phyloP scores from a whole-genome alignment of 2,113 vertebrate genomes.

The Chascanopsetta lugubris region DNA sequence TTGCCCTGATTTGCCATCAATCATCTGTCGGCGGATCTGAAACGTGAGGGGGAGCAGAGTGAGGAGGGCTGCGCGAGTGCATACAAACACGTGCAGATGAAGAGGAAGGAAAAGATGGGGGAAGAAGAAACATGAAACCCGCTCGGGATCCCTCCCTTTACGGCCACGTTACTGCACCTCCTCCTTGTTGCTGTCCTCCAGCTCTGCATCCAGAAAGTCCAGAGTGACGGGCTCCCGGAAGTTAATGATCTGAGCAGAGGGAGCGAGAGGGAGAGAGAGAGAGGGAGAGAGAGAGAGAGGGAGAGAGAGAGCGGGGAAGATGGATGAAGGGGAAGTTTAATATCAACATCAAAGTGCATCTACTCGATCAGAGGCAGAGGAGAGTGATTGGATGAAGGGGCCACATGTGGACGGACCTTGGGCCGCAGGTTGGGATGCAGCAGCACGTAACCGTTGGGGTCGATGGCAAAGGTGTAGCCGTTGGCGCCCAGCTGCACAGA shows the following conservation, averaged over 20 bases:
- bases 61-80: neutral
- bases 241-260: conserved; percentile 87
- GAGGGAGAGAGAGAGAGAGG: conserved; percentile 9
- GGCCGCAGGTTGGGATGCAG: conserved; percentile 97
- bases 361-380: neutral
- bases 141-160: neutral
- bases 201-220: conserved; percentile 96
- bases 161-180: conserved; percentile 80
- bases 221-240: conserved; percentile 95
- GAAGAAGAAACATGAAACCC: neutral
- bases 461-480: conserved; percentile 96
- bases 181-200: conserved; percentile 94
- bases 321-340: conserved; percentile 15
- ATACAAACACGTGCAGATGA: neutral
- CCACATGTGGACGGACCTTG: conserved; percentile 82
- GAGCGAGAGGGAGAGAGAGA: conserved; percentile 5
- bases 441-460: conserved; percentile 96
- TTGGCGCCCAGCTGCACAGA: conserved; percentile 91
- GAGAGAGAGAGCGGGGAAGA: too few relatives aligned
- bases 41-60: neutral
- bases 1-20: conserved; percentile 89
- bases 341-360: conserved; percentile 23
- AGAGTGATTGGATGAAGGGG: neutral
- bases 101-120: neutral
- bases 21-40: conserved; percentile 96